These are phyloP conservation scores for Pissodes strobi DNA, from an alignment of 1,140 invertebrate genomes.

Conservation along the genomic window DNA sequence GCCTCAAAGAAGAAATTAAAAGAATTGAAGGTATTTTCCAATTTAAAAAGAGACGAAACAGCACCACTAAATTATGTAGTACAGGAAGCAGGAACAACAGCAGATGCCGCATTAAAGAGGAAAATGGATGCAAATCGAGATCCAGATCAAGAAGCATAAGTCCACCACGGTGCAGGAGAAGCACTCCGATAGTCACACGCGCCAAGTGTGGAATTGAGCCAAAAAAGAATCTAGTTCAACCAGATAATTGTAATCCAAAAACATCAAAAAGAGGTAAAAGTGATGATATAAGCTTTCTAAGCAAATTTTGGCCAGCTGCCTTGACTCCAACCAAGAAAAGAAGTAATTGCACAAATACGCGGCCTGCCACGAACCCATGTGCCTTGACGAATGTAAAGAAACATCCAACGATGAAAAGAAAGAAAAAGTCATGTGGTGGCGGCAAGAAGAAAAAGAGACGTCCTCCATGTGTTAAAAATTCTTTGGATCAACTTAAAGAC, in stretches of 20 bases:
- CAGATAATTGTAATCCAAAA: not conserved
- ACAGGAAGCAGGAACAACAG: not conserved
- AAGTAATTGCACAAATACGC: not conserved
- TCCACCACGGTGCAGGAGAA: no score
- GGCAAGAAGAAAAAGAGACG: not conserved
- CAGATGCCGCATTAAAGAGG: not conserved
- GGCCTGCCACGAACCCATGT: not conserved
- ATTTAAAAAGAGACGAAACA: not conserved
- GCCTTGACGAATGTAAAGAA: no score
- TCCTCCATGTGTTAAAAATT: not conserved
- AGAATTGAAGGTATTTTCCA: conserved; percentile 32
- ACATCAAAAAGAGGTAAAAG: not conserved
- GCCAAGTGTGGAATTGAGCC: not conserved
- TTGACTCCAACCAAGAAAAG: not conserved
- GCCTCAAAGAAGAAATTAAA: conserved; percentile 31
- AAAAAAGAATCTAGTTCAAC: no score
- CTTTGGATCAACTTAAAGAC: not conserved
- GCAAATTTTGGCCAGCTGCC: conserved; percentile 4
- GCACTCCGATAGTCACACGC: no score
- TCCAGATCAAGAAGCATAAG: not conserved
- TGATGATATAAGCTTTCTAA: conserved; percentile 1
- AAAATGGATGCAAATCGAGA: not conserved
- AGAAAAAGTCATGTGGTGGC: not conserved
- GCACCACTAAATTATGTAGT: not conserved
- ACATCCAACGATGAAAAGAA: not conserved